phyloP scores from a whole-genome alignment of 2,888 invertebrate genomes.

The Schizotus pectinicornis region DNA sequence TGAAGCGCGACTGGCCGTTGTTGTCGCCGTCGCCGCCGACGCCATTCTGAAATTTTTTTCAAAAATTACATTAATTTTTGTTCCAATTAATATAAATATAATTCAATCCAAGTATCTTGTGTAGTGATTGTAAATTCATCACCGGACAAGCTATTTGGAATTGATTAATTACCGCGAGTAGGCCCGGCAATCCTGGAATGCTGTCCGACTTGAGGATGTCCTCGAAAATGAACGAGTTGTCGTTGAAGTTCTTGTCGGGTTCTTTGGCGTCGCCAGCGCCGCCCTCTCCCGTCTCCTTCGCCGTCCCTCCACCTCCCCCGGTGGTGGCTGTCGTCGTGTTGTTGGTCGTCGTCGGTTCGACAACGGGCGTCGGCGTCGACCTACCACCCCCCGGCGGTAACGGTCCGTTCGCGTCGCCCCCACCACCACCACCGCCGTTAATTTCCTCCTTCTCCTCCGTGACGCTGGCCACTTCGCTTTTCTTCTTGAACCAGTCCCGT shows the following conservation, averaged over 20 bases:
- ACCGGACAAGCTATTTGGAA: background rate
- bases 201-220: slow-evolving; percentile 83
- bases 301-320: background rate
- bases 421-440: slow-evolving; percentile 17
- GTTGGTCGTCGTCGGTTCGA: slow-evolving; percentile 12
- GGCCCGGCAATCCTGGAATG: slow-evolving; percentile 75
- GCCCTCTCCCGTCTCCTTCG: slow-evolving; percentile 3
- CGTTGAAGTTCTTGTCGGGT: slow-evolving; percentile 23
- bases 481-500: slow-evolving; percentile 56
- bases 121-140: too few relatives aligned
- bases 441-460: slow-evolving; percentile 36
- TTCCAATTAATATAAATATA: too few relatives aligned
- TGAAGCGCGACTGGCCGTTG: slow-evolving; percentile 74
- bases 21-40: slow-evolving; percentile 59
- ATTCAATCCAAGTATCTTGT: too few relatives aligned
- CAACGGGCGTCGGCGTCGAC: slow-evolving; percentile 56
- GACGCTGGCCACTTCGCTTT: slow-evolving; percentile 44
- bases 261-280: slow-evolving; percentile 19
- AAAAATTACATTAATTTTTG: too few relatives aligned
- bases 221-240: slow-evolving; percentile 76
- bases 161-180: slow-evolving; percentile 69
- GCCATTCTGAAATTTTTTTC: slow-evolving; percentile 64
- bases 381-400: slow-evolving; percentile 42
- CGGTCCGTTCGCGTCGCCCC: too few relatives aligned
- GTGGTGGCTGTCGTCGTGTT: slow-evolving; percentile 27